These are phyloP conservation scores for Rhopilema esculentum DNA, from an alignment of 30 jellyfish, hydroid and myxozoan genomes.

Conservation along the genomic window DNA sequence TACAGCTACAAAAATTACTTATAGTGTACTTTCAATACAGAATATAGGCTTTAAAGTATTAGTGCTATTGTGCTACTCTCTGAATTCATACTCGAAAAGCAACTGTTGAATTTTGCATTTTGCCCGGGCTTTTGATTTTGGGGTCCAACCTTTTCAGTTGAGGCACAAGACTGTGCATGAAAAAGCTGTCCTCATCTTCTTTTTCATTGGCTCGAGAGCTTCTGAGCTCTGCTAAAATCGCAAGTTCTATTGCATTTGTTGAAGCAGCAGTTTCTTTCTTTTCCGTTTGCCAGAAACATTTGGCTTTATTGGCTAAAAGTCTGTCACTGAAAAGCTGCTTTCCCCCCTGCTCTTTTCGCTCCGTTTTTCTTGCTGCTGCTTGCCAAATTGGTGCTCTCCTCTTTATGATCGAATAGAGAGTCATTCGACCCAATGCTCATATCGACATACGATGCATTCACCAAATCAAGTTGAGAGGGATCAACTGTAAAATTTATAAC, in stretches of 20 bases:
- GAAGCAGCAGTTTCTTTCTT: conserved; percentile 18
- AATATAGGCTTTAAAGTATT: too few species aligned
- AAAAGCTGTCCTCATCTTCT: conserved; percentile 60
- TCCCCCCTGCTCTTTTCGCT: too few species aligned
- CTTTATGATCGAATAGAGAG: conserved; percentile 1
- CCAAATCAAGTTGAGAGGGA: conserved; percentile 7
- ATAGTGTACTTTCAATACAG: too few species aligned
- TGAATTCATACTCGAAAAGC: conserved; percentile 40
- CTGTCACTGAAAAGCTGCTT: too few species aligned
- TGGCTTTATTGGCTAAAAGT: conserved; percentile 31
- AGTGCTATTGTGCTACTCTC: conserved; percentile 13
- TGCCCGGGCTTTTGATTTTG: conserved; percentile 38
- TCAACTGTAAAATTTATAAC: conserved; percentile 10
- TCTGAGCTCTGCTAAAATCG: conserved; percentile 42
- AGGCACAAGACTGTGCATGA: conserved; percentile 37
- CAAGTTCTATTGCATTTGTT: conserved; percentile 37
- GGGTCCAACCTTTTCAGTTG: conserved; percentile 46
- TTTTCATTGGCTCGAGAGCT: conserved; percentile 1
- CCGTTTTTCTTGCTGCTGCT: too few species aligned
- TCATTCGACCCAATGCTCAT: conserved; percentile 15
- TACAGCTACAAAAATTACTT: too few species aligned
- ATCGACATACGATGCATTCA: conserved; percentile 11
- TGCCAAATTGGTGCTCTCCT: too few species aligned
- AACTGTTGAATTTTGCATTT: conserved; percentile 57
- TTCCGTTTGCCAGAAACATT: conserved; percentile 45